Conservation (phyloP, 2,797 vertebrate genomes). For the Crax fasciolata region DNA sequence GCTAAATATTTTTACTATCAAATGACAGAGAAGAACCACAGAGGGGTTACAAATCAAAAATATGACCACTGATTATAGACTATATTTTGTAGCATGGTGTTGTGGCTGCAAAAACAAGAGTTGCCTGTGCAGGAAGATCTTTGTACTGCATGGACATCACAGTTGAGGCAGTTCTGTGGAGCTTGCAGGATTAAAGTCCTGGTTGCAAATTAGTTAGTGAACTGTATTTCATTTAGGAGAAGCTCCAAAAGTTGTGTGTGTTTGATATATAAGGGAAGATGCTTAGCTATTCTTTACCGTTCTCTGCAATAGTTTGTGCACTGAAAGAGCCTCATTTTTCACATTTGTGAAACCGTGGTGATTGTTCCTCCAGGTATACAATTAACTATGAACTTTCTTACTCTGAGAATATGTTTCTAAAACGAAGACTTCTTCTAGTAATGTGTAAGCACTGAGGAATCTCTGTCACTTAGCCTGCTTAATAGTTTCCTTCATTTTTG, state of each 20-base stretch:
- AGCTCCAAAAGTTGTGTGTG: background rate
- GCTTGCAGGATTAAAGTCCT: background rate
- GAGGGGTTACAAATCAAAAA: background rate
- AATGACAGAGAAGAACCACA: background rate
- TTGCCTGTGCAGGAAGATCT: background rate
- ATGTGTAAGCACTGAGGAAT: background rate
- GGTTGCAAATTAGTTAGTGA: background rate
- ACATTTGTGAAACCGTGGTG: background rate
- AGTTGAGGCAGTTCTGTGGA: background rate
- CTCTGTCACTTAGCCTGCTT: slow-evolving; percentile 13
- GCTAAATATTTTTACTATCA: background rate
- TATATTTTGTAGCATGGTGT: background rate
- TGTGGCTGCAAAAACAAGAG: background rate
- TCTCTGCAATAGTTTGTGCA: background rate
- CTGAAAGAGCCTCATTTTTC: background rate
- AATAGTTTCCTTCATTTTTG: slow-evolving; percentile 16
- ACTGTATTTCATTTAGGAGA: background rate
- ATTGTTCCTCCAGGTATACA: background rate
- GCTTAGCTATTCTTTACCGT: background rate
- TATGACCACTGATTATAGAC: rapidly evolving
- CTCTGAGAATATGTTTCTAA: background rate
- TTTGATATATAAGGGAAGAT: background rate
- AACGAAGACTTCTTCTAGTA: background rate
- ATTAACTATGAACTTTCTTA: background rate
- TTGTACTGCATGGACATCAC: background rate